Evolutionary conservation across 2,888 invertebrate genomes (phyloP).

Genomic region (Epirrhoe alternata): DNA sequence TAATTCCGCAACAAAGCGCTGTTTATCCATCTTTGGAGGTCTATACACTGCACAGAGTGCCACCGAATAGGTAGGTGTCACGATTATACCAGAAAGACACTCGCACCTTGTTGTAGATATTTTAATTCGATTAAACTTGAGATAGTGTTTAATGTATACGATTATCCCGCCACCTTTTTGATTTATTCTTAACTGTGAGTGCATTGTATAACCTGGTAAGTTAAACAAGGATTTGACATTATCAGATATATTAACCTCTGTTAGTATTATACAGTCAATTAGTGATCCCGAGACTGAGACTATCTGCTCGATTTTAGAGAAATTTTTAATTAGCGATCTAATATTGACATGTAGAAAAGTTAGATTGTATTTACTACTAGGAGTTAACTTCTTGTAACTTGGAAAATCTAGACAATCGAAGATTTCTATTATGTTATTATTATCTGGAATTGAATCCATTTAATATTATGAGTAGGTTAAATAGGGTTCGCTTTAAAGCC

Average conservation of each 20-base stretch:
- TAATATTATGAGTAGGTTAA: too few relatives aligned
- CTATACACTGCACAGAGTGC: conserved; percentile 4
- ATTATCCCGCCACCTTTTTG: conserved; percentile 18
- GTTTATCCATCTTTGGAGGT: conserved; percentile 13
- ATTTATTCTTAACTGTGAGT: conserved; percentile 2
- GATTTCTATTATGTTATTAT: too few relatives aligned
- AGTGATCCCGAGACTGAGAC: too few relatives aligned
- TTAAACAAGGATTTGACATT: conserved; percentile 4
- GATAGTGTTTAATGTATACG: conserved; percentile 10
- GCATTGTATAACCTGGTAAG: conserved; percentile 14
- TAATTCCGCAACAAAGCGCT: conserved; percentile 7
- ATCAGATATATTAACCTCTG: conserved; percentile 3
- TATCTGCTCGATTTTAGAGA: too few relatives aligned
- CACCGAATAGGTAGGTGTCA: background rate
- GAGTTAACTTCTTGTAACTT: too few relatives aligned
- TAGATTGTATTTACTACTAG: too few relatives aligned
- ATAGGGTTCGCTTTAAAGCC: too few relatives aligned
- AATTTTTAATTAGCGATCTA: too few relatives aligned
- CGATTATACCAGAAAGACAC: conserved; percentile 16
- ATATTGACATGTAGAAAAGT: too few relatives aligned
- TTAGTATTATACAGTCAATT: background rate
- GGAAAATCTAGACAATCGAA: too few relatives aligned
- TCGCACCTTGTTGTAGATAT: conserved; percentile 1
- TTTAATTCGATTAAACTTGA: conserved; percentile 5
- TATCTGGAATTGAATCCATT: too few relatives aligned